Evolutionary conservation across 92 coral and sea anemone species (phyloP).

Genomic region (Epizoanthus scotinus): DNA sequence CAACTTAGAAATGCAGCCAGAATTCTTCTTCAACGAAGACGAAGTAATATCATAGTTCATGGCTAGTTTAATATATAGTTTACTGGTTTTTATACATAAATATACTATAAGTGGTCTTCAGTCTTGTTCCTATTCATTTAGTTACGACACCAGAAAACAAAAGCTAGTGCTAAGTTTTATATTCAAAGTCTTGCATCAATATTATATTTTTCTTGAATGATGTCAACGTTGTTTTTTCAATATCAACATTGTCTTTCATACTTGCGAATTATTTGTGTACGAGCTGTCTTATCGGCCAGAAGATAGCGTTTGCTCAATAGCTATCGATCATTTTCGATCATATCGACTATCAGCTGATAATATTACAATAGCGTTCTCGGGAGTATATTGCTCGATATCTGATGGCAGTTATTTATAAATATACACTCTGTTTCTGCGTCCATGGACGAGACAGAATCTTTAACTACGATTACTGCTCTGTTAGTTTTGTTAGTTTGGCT

Average conservation of each 20-base stretch:
- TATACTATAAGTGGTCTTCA: neutral
- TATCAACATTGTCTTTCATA: too few relatives aligned
- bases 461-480: neutral
- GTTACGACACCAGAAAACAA: neutral
- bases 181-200: too few relatives aligned
- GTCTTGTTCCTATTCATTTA: neutral
- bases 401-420: neutral
- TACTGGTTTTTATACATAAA: neutral
- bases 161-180: too few relatives aligned
- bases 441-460: neutral
- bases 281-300: neutral
- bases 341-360: neutral
- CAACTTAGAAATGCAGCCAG: conserved; percentile 64
- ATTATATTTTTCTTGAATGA: too few relatives aligned
- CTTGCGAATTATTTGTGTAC: neutral
- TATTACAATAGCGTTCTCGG: neutral
- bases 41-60: conserved; percentile 53
- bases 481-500: neutral
- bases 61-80: conserved; percentile 7
- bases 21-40: conserved; percentile 60
- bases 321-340: neutral
- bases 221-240: too few relatives aligned
- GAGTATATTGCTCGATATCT: neutral
- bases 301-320: neutral
- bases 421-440: neutral